These are phyloP conservation scores for Aphaenogaster ashmeadi DNA, from an alignment of 1,140 invertebrate genomes.

Conservation along the genomic window DNA sequence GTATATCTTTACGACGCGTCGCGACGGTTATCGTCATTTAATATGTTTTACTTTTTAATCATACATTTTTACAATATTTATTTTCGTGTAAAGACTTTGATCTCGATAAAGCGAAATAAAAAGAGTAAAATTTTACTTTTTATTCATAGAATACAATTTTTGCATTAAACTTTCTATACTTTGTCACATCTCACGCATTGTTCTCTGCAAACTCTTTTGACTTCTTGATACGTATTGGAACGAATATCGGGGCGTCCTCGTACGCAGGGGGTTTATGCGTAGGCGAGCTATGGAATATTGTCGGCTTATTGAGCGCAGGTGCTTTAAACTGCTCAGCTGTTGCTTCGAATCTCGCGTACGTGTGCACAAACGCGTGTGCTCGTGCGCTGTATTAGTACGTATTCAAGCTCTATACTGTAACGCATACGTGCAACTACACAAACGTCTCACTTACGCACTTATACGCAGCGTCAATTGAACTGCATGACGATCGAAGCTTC, in stretches of 20 bases:
- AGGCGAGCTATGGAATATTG: conserved; percentile 77
- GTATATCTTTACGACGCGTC: not conserved
- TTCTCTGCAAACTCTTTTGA: conserved; percentile 20
- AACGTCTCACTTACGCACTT: conserved; percentile 76
- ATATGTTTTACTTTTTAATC: not conserved
- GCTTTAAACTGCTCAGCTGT: conserved; percentile 85
- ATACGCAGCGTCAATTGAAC: conserved; percentile 76
- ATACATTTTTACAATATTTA: not conserved
- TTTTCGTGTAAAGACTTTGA: not conserved
- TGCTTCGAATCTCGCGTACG: conserved; percentile 80
- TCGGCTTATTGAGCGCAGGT: conserved; percentile 83
- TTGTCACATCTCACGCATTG: conserved; percentile 6
- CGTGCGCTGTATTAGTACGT: conserved; percentile 64
- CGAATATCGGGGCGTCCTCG: conserved; percentile 68
- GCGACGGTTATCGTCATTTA: not conserved
- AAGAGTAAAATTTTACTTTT: not conserved
- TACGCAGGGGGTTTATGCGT: conserved; percentile 71
- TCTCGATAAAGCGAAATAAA: not conserved
- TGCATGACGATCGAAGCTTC: conserved; percentile 70
- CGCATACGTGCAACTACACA: conserved; percentile 69
- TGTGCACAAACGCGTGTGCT: conserved; percentile 52
- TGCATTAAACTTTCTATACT: not conserved
- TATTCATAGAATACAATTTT: not conserved
- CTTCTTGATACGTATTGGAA: conserved; percentile 36
- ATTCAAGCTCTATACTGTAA: conserved; percentile 44